phyloP scores from a whole-genome alignment of 2,113 vertebrate species.

The Grus americana region DNA sequence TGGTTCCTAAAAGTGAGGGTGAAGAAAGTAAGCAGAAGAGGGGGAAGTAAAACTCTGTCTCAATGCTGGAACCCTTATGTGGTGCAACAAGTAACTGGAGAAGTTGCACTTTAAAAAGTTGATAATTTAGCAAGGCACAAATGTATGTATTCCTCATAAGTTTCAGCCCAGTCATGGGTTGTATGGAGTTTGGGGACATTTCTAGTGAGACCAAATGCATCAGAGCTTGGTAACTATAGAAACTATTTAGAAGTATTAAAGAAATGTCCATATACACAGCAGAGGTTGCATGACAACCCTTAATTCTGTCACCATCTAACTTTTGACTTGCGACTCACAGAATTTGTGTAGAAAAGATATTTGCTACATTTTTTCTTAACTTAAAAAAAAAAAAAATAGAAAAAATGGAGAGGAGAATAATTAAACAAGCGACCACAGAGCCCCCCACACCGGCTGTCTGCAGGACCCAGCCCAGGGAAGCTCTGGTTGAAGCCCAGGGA shows the following conservation, averaged over 20 bases:
- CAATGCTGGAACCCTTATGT: neutral
- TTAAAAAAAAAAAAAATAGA: no score
- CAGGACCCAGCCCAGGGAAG: neutral
- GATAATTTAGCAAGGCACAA: neutral
- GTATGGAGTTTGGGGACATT: neutral
- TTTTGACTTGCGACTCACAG: neutral
- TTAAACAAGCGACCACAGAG: neutral
- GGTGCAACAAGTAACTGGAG: neutral
- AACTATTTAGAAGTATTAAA: neutral
- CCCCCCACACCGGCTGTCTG: accelerated
- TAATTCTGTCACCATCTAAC: neutral
- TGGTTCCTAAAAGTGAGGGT: neutral
- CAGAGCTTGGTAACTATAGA: neutral
- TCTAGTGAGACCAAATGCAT: neutral
- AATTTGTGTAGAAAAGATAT: neutral
- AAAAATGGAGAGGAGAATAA: neutral
- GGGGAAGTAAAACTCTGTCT: neutral
- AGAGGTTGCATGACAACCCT: neutral
- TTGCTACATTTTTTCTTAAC: neutral
- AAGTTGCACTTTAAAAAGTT: neutral
- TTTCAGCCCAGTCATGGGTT: neutral
- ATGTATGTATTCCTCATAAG: neutral
- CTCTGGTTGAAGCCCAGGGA: neutral
- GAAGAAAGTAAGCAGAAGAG: neutral
- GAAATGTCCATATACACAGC: neutral